A percentile compares a stretch with the other conserved stretches of the same genome.
Evolutionary conservation across 2,888 invertebrate species (phyloP).

Genomic region (Agrochola macilenta): DNA sequence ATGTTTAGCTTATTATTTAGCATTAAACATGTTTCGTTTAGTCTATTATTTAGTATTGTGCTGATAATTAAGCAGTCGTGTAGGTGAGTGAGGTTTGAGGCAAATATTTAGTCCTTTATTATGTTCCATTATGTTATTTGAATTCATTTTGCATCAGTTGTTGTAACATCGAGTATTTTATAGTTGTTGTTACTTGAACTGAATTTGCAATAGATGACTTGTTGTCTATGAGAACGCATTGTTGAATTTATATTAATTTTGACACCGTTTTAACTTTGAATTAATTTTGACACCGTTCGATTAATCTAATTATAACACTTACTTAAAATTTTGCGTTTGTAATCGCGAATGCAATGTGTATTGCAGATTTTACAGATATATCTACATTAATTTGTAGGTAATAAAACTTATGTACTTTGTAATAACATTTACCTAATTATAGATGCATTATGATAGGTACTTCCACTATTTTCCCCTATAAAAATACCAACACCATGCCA

Average conservation of each 20-base stretch:
- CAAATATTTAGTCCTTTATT: conserved; percentile 16
- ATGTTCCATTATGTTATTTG: conserved; percentile 5
- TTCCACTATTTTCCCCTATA: no score
- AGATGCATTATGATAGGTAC: no score
- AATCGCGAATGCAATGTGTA: no score
- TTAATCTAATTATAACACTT: no score
- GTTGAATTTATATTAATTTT: background rate
- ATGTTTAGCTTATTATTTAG: conserved; percentile 23
- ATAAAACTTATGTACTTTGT: no score
- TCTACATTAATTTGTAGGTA: no score
- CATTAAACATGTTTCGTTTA: conserved; percentile 20
- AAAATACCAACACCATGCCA: no score
- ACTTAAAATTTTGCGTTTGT: no score
- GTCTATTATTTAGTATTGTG: conserved; percentile 24
- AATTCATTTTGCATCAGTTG: conserved; percentile 20
- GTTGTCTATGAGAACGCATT: background rate
- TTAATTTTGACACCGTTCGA: background rate
- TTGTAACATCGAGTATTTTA: background rate
- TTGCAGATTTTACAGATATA: no score
- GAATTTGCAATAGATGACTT: background rate
- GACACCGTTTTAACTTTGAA: background rate
- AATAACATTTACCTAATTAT: no score
- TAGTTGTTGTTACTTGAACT: conserved; percentile 19
- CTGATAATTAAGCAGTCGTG: conserved; percentile 17
- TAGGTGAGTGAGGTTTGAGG: conserved; percentile 7